Percentiles rank a stretch among this genome's conserved stretches.
Conservation (phyloP, 2,113 vertebrate species). For the Crotalus horridus region DNA sequence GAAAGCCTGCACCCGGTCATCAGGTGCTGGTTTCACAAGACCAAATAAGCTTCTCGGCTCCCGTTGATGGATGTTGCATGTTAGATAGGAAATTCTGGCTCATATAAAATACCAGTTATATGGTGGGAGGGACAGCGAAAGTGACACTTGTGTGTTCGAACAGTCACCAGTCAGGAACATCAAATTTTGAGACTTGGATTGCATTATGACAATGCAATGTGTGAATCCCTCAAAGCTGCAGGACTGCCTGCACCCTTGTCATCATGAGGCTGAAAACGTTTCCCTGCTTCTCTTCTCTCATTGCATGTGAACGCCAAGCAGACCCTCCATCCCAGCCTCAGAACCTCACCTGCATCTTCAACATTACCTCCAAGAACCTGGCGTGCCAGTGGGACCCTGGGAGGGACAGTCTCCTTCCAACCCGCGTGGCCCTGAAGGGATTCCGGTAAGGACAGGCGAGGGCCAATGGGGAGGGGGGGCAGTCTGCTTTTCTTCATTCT, state of each 20-base stretch:
- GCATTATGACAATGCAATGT: not conserved
- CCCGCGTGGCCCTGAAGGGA: slow-evolving; percentile 69
- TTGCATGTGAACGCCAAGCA: slow-evolving; percentile 30
- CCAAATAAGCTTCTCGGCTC: not conserved
- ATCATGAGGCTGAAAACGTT: not conserved
- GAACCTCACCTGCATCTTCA: slow-evolving; percentile 82
- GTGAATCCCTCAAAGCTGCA: too few relatives aligned
- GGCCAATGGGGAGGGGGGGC: not conserved
- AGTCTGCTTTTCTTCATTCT: not conserved
- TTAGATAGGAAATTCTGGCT: not conserved
- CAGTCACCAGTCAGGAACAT: not conserved
- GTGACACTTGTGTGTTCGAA: not conserved
- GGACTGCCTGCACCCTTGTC: too few relatives aligned
- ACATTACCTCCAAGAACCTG: slow-evolving; percentile 67
- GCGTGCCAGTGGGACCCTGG: slow-evolving; percentile 81
- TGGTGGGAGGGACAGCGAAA: not conserved
- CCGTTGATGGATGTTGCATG: not conserved
- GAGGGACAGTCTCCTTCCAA: slow-evolving; percentile 65
- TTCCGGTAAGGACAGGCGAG: slow-evolving; percentile 45
- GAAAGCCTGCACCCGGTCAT: not conserved
- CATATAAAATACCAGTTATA: not conserved
- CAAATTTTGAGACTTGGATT: not conserved
- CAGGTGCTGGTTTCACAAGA: not conserved
- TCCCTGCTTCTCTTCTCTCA: not conserved
- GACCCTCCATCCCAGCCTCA: slow-evolving; percentile 75